phyloP scores from a whole-genome alignment of 2,888 invertebrate species.

The Unio delphinus region DNA sequence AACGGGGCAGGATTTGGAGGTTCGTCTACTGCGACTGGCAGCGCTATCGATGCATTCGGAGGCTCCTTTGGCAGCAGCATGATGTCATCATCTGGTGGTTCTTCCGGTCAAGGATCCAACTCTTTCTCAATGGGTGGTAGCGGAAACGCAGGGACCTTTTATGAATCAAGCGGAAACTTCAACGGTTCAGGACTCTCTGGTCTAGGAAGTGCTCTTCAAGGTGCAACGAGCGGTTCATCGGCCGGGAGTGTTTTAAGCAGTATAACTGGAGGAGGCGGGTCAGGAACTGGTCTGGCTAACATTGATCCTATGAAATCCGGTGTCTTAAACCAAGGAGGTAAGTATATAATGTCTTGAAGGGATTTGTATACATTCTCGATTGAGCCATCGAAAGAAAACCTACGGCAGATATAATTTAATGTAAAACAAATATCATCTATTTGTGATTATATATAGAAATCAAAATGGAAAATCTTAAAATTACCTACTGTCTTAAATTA shows the following conservation, averaged over 20 bases:
- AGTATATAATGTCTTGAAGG: neutral
- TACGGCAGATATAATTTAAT: too few species aligned
- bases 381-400: too few species aligned
- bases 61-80: constrained; percentile 1
- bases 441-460: too few species aligned
- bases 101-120: neutral
- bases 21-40: neutral
- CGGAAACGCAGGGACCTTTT: neutral
- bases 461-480: too few species aligned
- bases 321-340: constrained; percentile 22
- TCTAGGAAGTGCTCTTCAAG: neutral
- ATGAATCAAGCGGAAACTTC: neutral
- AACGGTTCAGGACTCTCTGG: neutral
- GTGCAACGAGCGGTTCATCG: neutral
- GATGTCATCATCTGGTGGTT: too few species aligned
- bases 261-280: constrained; percentile 4
- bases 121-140: constrained; percentile 1
- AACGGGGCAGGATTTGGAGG: too few species aligned
- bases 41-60: neutral
- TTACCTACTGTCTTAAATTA: too few species aligned
- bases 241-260: constrained; percentile 6
- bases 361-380: too few species aligned
- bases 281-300: constrained; percentile 12
- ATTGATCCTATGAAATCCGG: constrained; percentile 27
- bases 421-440: too few species aligned